These are phyloP conservation scores for Spilogale gracilis DNA, from an alignment of 2,113 vertebrate species.

Conservation along the genomic window DNA sequence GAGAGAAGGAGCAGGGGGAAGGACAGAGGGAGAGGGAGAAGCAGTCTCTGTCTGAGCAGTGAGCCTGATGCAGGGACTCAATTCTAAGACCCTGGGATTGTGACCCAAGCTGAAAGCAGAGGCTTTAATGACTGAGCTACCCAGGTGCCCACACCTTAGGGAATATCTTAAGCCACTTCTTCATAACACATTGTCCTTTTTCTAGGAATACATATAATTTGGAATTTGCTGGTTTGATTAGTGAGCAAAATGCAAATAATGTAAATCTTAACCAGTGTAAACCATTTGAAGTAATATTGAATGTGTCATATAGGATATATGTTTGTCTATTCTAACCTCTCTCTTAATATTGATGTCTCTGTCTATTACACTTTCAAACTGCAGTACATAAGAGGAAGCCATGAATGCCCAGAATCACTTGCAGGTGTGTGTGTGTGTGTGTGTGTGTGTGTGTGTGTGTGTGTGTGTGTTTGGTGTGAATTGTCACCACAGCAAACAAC, in stretches of 20 bases:
- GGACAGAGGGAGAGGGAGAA: too few relatives aligned
- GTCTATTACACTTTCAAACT: background rate
- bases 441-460: background rate
- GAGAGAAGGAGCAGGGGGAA: too few relatives aligned
- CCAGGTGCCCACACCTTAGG: background rate
- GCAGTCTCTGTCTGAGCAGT: too few relatives aligned
- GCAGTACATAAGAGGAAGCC: background rate
- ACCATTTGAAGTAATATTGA: slow-evolving; percentile 24
- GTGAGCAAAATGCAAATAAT: background rate
- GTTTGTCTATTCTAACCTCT: background rate
- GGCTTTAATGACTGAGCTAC: too few relatives aligned
- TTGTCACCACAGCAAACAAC: background rate
- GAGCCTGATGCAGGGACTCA: too few relatives aligned
- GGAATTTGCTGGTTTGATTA: background rate
- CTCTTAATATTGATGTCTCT: background rate
- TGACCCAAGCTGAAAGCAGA: too few relatives aligned
- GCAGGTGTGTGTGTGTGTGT: background rate
- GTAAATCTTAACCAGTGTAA: background rate
- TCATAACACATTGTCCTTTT: slow-evolving; percentile 1
- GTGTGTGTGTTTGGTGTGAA: background rate
- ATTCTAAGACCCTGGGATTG: too few relatives aligned
- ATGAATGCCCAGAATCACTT: background rate
- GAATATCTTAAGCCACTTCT: background rate
- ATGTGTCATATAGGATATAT: background rate
- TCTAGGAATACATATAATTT: background rate